Base-by-base conservation (phyloP, 2,797 vertebrate species). In the Notoglanidium macrostoma region DNA sequence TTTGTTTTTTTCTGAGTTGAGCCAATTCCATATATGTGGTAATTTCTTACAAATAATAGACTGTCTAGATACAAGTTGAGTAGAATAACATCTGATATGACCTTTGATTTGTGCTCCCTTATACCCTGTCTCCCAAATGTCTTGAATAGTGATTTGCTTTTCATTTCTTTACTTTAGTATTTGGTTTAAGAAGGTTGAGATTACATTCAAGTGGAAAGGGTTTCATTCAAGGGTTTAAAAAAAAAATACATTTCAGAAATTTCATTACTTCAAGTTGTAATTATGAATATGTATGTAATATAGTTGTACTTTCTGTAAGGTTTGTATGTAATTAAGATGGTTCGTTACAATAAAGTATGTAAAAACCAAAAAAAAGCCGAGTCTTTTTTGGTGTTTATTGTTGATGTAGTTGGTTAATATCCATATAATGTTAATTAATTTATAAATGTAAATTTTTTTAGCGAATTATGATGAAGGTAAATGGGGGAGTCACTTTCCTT, bases 241-340 rank as follows among this genome's bases (percentile, higher is more conserved):
- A 40, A 40, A 40, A 40, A 87, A 86, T 67, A 87, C 67, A 79
- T 87, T 90, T 65, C 85, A 87, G 51, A 87, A 81, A 59, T 84
- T 89, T 91, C 87, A 87, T 76, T 90, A 89, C 54, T 88, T 87
- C 83, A 87, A 78, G 44, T 74, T 89, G 89, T 92, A 85, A 92
- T 92, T 88, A 89, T 88, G 55, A 85, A 86, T 84, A 90, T 90
- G 91, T 88, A 86, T 91, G 90, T 90, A 89, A 90, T 87, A 88
- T 90, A 91, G 90, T 93, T 90, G 92, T 91, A 86, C 91, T 93
- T 95, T 94, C 93, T 96, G 94, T 95, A 95, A 91, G 93, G 92
- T 95, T 95, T 96, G 90, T 96, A 95, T 96, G 94, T 95, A 89
- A 88, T 88, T 87, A 95, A 94, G 44, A 94, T 90, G 86, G 87